Conservation (phyloP, 2,797 vertebrate genomes). For the Lepus oiostolus region DNA sequence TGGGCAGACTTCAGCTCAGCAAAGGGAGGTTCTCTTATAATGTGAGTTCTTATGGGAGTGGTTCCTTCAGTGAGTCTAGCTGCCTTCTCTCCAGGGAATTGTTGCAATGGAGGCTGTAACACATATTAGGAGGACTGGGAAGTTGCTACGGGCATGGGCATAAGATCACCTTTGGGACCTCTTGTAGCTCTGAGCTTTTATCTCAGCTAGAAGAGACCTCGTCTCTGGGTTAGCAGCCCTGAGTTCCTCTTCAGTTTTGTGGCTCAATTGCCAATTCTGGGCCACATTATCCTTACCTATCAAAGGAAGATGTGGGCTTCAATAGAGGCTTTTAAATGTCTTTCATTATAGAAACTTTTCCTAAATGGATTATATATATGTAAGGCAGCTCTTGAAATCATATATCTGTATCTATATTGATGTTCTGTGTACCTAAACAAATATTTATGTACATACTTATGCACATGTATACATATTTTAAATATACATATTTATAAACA, state of each 20-base stretch:
- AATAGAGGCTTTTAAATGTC: background rate
- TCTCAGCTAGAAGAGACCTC: background rate
- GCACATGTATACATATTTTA: background rate
- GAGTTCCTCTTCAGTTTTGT: background rate
- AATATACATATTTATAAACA: background rate
- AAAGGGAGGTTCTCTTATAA: background rate
- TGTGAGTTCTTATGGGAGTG: background rate
- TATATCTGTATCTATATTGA: background rate
- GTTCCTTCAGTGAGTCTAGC: background rate
- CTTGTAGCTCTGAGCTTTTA: background rate
- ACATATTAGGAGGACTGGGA: background rate
- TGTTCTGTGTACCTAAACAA: background rate
- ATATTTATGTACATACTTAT: background rate
- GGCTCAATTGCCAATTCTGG: background rate
- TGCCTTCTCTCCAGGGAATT: background rate
- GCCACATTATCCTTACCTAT: background rate
- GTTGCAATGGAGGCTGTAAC: background rate
- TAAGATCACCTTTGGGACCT: background rate
- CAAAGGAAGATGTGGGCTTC: background rate
- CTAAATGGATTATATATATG: background rate
- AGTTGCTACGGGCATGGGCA: rapidly evolving
- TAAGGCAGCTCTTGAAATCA: background rate
- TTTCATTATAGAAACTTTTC: background rate
- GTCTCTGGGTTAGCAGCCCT: background rate
- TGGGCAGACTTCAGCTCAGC: background rate